Conservation (phyloP, 2,113 vertebrate species). For the Coptodon bakossiorum region DNA sequence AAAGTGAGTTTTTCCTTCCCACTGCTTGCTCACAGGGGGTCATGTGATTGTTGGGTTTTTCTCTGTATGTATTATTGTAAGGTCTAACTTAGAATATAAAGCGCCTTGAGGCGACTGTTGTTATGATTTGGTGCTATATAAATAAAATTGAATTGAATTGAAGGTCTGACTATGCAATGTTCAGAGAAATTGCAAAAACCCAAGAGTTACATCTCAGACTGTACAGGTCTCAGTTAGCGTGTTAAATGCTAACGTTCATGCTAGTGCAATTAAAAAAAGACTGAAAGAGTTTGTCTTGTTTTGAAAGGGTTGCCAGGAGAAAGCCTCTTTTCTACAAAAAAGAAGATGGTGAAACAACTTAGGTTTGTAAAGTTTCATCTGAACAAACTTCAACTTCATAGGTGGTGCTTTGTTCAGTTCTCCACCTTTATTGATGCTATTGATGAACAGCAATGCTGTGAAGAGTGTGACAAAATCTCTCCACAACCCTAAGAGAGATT, state of each 20-base stretch:
- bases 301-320: background rate
- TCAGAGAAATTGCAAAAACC: background rate
- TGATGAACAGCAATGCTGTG: background rate
- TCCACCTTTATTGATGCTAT: background rate
- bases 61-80: background rate
- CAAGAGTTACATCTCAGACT: background rate
- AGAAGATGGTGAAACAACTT: background rate
- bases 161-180: background rate
- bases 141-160: background rate
- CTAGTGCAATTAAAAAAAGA: background rate
- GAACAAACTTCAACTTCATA: background rate
- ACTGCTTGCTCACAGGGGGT: background rate
- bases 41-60: background rate
- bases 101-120: rapidly evolving
- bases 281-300: background rate
- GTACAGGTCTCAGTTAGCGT: rapidly evolving
- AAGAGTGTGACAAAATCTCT: background rate
- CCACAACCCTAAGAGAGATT: background rate
- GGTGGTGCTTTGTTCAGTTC: background rate
- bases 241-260: background rate
- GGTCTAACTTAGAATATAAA: background rate
- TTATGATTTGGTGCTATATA: background rate
- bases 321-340: background rate
- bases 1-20: background rate
- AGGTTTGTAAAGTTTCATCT: background rate